phyloP scores from a whole-genome alignment of 2,888 invertebrate species.

The Ormyrus thymus region DNA sequence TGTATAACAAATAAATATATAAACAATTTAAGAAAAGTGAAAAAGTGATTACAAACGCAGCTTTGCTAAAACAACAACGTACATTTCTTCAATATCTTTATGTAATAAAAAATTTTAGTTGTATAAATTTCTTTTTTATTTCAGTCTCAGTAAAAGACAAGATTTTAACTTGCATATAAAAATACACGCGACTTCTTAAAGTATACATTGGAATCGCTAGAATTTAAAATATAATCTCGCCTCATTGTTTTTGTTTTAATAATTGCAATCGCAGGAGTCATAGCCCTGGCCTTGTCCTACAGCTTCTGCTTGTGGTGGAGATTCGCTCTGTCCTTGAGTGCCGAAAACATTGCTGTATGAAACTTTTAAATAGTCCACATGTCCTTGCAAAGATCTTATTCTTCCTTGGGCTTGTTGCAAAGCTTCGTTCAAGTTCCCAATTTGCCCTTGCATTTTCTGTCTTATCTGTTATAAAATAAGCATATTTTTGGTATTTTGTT shows the following conservation, averaged over 20 bases:
- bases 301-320: slow-evolving; percentile 58
- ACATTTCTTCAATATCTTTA: slow-evolving; percentile 51
- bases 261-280: slow-evolving; percentile 71
- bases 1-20: slow-evolving; percentile 47
- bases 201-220: neutral
- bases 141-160: slow-evolving; percentile 23
- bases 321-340: slow-evolving; percentile 62
- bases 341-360: slow-evolving; percentile 71
- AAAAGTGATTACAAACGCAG: slow-evolving; percentile 21
- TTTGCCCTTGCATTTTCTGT: slow-evolving; percentile 83
- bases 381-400: slow-evolving; percentile 80
- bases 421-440: slow-evolving; percentile 81
- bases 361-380: slow-evolving; percentile 79
- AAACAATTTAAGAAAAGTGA: slow-evolving; percentile 39
- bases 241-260: slow-evolving; percentile 38
- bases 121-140: slow-evolving; percentile 33
- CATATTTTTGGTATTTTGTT: slow-evolving; percentile 1
- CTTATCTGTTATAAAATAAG: slow-evolving; percentile 76
- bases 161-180: neutral
- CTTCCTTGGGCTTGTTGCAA: slow-evolving; percentile 82
- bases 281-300: slow-evolving; percentile 61
- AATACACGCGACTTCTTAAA: neutral
- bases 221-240: slow-evolving; percentile 10
- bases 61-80: slow-evolving; percentile 39
- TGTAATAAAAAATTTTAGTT: slow-evolving; percentile 52